Evolutionary conservation across 64 coral and sea anemone species (phyloP), one percentile per base, ranked within the genome.

Genomic region (Montipora cactus): DNA sequence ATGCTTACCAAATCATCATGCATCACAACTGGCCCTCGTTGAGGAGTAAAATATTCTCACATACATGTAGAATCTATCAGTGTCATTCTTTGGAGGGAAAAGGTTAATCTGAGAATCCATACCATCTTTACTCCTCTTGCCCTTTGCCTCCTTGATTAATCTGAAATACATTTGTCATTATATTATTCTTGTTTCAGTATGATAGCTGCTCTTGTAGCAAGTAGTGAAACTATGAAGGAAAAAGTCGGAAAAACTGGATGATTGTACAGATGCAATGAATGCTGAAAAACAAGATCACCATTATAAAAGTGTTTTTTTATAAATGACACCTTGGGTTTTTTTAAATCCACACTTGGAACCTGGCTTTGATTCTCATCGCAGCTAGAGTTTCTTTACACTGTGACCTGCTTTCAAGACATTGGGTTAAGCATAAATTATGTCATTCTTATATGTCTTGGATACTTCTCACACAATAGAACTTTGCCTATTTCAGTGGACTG

Each of bases 131-230:
- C 14, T 64, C 11, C 13, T 64, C 61, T 12, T 64, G 9, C 14
- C 61, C 13, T 14, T 3, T 14, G 8, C 9, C 8, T 64, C 13
- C 9, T 4, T 64, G 9, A 64, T 12, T 16, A 64, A 4, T 12
- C 11, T 64, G 11, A 64, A 14, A 16, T 64, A 64, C 61, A 4
- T 64, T 0, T 12, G 13, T 37, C 37, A 18, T 53, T 46, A 15
- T 67, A 46, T 64, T 64, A 67, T 3, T 47, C 8, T 71, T 70
- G 6, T 85, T 85, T 70, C 61, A 85, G 82, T 72, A 85, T 85
- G 82, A 85, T 85, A 70, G 15, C 82, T 85, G 44, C 82, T 21
- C 82, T 85, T 48, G 67, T 85, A 69, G 44, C 46, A 7, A 37
- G 67, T 0, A 48, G 12, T 22, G 64, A 50, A 10, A 12, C 44